Evolutionary conservation across 1,140 invertebrate genomes (phyloP), one percentile per base, ranked within the genome.

Genomic region (Cydia splendana): DNA sequence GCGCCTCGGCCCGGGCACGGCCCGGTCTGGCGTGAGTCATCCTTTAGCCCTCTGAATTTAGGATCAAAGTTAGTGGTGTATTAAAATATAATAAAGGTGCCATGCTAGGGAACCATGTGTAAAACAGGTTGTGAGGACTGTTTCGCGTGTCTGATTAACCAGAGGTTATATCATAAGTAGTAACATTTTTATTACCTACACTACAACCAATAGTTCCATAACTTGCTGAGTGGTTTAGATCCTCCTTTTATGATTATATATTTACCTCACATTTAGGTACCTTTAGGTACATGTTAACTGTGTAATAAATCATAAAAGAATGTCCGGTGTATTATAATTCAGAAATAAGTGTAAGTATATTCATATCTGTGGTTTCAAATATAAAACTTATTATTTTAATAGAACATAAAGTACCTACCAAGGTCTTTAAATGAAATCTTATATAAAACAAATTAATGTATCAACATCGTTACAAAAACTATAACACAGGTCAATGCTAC

Each of bases 401-500:
- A n/a, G n/a, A n/a, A n/a, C 24, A 24, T 24, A 24, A 24, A 24
- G 24, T 24, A 24, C 1, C 1, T 24, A 24, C 24, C 24, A 1
- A 24, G 1, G 24, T 15, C 7, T 48, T 48, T 15, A 48, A 48
- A 48, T 48, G 45, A 15, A 48, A 48, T 20, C 5, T 57, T 9
- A 57, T 1, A 57, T 57, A 57, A 57, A 13, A n/a, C 15, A 62
- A 62, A 62, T 71, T 18, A 42, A 71, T 18, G 45, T 34, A 71
- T 71, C 30, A 71, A 71, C 34, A 71, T 71, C 34, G 67, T 2
- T 0, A 74, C 20, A 74, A 53, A 74, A 74, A 53, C 73, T 53
- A 5, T 30, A 74, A 45, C 24, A 53, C 73, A 71, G 67, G 67
- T 71, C 67, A 71, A 71, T 71, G 67, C 67, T 71, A 71, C 73